Evolutionary conservation across 1,140 invertebrate species (phyloP), one percentile per base, ranked within the genome.

Genomic region (Drosophila sp.): DNA sequence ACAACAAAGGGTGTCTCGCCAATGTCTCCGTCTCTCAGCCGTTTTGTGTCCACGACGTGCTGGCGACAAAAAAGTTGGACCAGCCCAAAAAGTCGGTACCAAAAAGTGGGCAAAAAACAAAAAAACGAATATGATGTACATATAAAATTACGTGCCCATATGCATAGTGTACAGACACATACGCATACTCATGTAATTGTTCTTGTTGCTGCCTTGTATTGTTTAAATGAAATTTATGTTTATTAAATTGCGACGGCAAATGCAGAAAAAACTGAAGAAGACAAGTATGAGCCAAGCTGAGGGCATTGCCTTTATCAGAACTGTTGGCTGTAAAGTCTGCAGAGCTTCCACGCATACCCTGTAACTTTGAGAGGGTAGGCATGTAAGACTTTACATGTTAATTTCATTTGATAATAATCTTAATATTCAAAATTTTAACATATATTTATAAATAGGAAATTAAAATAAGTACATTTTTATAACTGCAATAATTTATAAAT

Each of bases 191-290:
- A 46, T 56, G 56, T 62, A 69, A 58, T 61, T 73, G 59, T 34
- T 34, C 57, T 50, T 63, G 71, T 62, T 69, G 58, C 18, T 69
- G 50, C 40, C 63, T 65, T 65, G 72, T 61, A 78, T 78, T 78
- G 72, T 78, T 78, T 78, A 78, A 78, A 78, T 78, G 59, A 65
- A 73, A 77, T 77, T 73, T 79, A 83, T 78, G 75, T 63, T 76
- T 83, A 83, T 83, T 83, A 79, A 83, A 83, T 79, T 72, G 67
- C 72, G 65, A 62, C 71, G 36, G 65, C 64, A 54, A 46, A 13
- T 57, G 27, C 71, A 34, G 32, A 43, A 41, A 38, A 11, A 27
- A 27, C 43, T 11, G 21, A 45, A 16, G 32, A 8, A 50, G 13
- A 51, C 13, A 34, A 21, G 27, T 29, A 43, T 48, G 56, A n/a